Evolutionary conservation across 2,888 invertebrate species (phyloP).

Genomic region (Tenthredo livida): DNA sequence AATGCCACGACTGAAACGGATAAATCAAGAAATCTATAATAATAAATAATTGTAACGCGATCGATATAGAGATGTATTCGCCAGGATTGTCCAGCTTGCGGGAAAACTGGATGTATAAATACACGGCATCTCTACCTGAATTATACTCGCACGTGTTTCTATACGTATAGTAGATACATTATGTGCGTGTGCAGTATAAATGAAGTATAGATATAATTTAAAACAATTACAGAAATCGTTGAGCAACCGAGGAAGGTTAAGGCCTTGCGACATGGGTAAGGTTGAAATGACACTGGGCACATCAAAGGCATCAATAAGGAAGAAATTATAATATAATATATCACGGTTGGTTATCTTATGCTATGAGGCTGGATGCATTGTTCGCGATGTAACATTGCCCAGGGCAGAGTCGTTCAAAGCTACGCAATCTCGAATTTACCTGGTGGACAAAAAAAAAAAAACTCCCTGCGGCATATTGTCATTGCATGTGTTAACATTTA

Average conservation of each 20-base stretch:
- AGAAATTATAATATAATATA: slow-evolving; percentile 41
- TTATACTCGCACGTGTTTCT: neutral
- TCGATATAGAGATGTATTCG: neutral
- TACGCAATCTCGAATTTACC: neutral
- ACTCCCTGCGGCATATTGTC: neutral
- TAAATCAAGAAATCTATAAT: neutral
- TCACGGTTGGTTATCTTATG: slow-evolving; percentile 10
- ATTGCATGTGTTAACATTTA: slow-evolving; percentile 16
- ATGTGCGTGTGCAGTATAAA: neutral
- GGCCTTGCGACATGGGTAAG: slow-evolving; percentile 13
- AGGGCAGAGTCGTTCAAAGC: slow-evolving; percentile 6
- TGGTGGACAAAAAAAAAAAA: neutral
- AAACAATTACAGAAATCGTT: slow-evolving; percentile 31
- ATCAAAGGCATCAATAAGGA: slow-evolving; percentile 33
- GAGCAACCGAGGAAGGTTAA: slow-evolving; percentile 37
- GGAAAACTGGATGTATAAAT: neutral
- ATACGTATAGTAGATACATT: neutral
- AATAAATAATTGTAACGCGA: neutral
- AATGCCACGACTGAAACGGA: neutral
- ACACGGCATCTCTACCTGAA: neutral
- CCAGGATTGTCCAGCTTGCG: neutral
- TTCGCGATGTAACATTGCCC: neutral
- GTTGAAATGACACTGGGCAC: slow-evolving; percentile 37
- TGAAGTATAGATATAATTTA: slow-evolving; percentile 4
- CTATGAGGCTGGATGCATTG: neutral